Evolutionary conservation across 2,888 invertebrate genomes (phyloP), one percentile per base, ranked within the genome.

Genomic region (Onthophagus sagittarius): DNA sequence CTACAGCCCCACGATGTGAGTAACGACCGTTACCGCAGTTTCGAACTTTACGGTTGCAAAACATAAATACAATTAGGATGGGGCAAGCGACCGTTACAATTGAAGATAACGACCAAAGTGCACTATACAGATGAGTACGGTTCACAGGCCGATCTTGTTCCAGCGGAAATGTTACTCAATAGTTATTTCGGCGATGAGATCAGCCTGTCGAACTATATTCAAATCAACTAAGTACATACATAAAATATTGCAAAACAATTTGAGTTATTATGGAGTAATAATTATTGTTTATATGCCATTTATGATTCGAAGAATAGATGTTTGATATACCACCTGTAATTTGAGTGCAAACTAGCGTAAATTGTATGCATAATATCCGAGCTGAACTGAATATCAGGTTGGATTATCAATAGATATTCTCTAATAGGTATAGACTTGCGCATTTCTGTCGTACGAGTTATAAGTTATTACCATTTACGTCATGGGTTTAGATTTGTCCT

Each of bases 161-260:
- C 83, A 83, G 83, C 83, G 82, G 85, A 85, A 85, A 85, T 85
- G 85, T 85, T 79, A 80, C 23, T 80, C 81, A 81, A 72, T 74
- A 83, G 80, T 84, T 85, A 85, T 85, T 85, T 85, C 85, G 85
- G 85, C 85, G 85, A 85, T 85, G 85, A 85, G 85, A 85, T 85
- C 85, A 85, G 85, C 85, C 85, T 85, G 85, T 85, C 82, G 80
- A 84, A 84, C 83, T 81, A 81, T 79, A 81, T 79, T 78, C 78
- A 75, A 75, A 74, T 53, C 39, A 4, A 53, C 39, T 11, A 53
- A 33, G 33, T 33, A 33, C 33, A 33, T 5, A 33, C 2, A 1
- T 9, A 2, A 53, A 53, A 11, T 53, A 11, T 53, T 53, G 11
- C 39, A 11, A 33, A 7, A 7, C 5, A 53, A 53, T 53, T 53